These are phyloP conservation scores for Thaumatotibia leucotreta DNA, from an alignment of 1,140 invertebrate genomes.

Conservation along the genomic window DNA sequence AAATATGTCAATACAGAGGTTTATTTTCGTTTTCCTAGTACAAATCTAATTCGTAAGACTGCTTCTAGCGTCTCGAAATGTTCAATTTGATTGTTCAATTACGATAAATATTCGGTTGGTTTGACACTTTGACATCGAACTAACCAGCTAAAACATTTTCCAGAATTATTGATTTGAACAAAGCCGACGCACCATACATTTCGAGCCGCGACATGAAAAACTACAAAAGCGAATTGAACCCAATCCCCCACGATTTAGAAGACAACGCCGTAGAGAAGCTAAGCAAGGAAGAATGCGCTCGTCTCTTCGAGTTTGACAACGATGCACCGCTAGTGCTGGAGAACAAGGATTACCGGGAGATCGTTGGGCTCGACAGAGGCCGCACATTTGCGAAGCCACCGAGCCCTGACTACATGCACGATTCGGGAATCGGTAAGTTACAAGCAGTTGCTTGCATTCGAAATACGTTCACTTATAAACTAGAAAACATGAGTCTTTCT, in stretches of 20 bases:
- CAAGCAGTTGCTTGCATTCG: too few relatives aligned
- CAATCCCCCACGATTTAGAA: slow-evolving; percentile 46
- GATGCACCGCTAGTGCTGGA: slow-evolving; percentile 66
- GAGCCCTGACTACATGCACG: slow-evolving; percentile 75
- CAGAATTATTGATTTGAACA: slow-evolving; percentile 73
- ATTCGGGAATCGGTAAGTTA: slow-evolving; percentile 70
- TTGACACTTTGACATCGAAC: not conserved
- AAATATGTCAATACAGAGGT: too few relatives aligned
- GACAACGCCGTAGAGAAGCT: slow-evolving; percentile 70
- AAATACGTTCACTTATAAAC: too few relatives aligned
- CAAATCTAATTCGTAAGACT: too few relatives aligned
- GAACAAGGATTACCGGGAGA: slow-evolving; percentile 66
- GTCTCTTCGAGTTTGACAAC: slow-evolving; percentile 72
- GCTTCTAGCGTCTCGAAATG: too few relatives aligned
- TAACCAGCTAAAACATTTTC: slow-evolving; percentile 20
- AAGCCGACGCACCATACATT: slow-evolving; percentile 54
- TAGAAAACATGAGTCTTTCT: too few relatives aligned
- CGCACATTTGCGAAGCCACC: slow-evolving; percentile 66
- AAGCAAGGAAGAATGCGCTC: slow-evolving; percentile 69
- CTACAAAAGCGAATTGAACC: slow-evolving; percentile 52
- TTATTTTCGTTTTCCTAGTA: too few relatives aligned
- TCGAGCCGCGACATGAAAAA: slow-evolving; percentile 55
- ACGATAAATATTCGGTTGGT: too few relatives aligned
- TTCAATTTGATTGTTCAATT: too few relatives aligned
- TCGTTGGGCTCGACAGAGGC: slow-evolving; percentile 63